A percentile compares a stretch with the other conserved stretches of the same genome.
phyloP scores from a whole-genome alignment of 2,888 invertebrate species.

The Plebejus anna region DNA sequence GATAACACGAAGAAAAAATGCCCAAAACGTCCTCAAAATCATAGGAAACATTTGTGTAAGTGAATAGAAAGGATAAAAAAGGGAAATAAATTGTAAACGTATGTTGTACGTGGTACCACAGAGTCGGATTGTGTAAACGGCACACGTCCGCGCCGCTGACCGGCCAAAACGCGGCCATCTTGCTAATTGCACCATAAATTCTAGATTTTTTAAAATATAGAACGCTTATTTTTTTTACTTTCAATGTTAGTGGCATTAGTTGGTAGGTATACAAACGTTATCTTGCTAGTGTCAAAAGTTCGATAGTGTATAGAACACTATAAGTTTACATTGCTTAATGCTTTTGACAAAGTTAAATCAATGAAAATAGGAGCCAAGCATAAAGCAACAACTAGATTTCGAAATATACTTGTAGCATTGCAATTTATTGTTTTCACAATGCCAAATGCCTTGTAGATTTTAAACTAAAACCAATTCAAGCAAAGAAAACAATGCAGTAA shows the following conservation, averaged over 20 bases:
- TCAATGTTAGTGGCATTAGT: not conserved
- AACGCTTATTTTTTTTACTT: not conserved
- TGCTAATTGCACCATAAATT: slow-evolving; percentile 17
- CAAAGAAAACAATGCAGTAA: not conserved
- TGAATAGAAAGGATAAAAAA: slow-evolving; percentile 29
- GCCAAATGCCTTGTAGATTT: not conserved
- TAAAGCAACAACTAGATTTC: too few relatives aligned
- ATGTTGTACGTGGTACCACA: slow-evolving; percentile 27
- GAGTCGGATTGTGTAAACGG: slow-evolving; percentile 11
- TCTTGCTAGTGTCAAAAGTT: too few relatives aligned
- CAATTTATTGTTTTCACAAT: too few relatives aligned
- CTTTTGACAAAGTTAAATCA: too few relatives aligned
- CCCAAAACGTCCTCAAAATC: not conserved
- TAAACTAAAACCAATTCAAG: not conserved
- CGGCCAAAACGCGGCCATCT: slow-evolving; percentile 19
- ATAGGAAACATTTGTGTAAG: slow-evolving; percentile 1
- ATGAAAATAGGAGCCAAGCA: too few relatives aligned
- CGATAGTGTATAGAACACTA: too few relatives aligned
- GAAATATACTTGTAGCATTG: too few relatives aligned
- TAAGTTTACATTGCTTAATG: too few relatives aligned
- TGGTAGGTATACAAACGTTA: not conserved
- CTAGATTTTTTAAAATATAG: not conserved
- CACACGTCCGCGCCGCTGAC: slow-evolving; percentile 14
- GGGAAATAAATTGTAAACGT: slow-evolving; percentile 33
- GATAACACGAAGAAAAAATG: not conserved